A percentile compares a stretch with the other conserved stretches of the same genome.
These are phyloP conservation scores for Aquatica leii DNA, from an alignment of 2,888 invertebrate genomes.

Conservation along the genomic window DNA sequence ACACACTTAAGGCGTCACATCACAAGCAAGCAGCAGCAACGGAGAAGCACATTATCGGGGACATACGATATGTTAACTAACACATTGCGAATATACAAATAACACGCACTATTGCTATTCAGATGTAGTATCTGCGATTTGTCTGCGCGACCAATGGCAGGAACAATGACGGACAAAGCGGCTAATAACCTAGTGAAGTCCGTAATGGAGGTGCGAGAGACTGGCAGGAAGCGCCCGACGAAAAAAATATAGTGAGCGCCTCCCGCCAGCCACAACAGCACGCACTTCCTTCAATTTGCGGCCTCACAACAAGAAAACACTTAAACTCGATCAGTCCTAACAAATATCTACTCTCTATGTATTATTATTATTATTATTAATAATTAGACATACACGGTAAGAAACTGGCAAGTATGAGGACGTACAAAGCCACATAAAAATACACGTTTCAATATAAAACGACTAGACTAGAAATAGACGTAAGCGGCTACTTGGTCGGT, in stretches of 20 bases:
- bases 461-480: constrained; percentile 58
- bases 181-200: constrained; percentile 47
- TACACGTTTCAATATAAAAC: constrained; percentile 60
- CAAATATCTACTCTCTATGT: constrained; percentile 52
- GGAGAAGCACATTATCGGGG: constrained; percentile 61
- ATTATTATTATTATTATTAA: constrained; percentile 5
- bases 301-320: constrained; percentile 60
- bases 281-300: constrained; percentile 53
- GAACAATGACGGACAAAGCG: constrained; percentile 63
- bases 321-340: constrained; percentile 59
- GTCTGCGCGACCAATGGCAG: constrained; percentile 58
- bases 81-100: constrained; percentile 48
- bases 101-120: constrained; percentile 60
- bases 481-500: constrained; percentile 58
- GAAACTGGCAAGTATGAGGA: constrained; percentile 49
- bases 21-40: constrained; percentile 52
- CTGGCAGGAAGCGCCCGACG: constrained; percentile 35
- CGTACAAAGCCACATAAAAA: constrained; percentile 61
- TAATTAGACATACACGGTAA: constrained; percentile 40
- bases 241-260: constrained; percentile 8
- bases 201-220: constrained; percentile 40
- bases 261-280: constrained; percentile 55
- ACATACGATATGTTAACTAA: constrained; percentile 50
- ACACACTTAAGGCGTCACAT: constrained; percentile 46
- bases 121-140: constrained; percentile 55